Evolutionary conservation across 2,113 vertebrate genomes (phyloP).

Genomic region (Eudorcas thomsonii): DNA sequence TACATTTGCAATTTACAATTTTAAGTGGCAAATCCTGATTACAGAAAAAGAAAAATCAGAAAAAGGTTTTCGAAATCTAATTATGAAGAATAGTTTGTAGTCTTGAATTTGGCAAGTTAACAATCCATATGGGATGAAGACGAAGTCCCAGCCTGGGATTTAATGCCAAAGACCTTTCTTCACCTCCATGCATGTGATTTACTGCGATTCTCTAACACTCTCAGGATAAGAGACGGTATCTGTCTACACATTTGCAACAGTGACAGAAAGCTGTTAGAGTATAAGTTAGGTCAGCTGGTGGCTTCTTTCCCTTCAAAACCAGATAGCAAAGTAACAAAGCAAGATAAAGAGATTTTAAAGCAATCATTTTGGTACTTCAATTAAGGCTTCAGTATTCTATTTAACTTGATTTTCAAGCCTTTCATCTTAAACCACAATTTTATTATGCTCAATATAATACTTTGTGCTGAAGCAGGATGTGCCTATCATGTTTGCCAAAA

Average conservation of each 20-base stretch:
- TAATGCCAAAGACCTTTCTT: constrained; percentile 28
- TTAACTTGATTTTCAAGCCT: background rate
- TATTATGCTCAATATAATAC: background rate
- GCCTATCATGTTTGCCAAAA: background rate
- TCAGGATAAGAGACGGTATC: background rate
- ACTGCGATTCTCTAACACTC: background rate
- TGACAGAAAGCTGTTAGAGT: background rate
- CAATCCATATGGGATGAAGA: constrained; percentile 30
- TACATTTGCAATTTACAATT: constrained; percentile 57
- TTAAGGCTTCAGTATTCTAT: background rate
- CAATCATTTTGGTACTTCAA: background rate
- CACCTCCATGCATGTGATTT: background rate
- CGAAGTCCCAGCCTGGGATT: background rate
- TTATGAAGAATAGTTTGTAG: constrained; percentile 54
- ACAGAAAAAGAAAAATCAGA: constrained; percentile 13
- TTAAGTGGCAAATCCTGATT: constrained; percentile 50
- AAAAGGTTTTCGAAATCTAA: constrained; percentile 67
- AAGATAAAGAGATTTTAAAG: constrained; percentile 34
- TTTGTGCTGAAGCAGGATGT: background rate
- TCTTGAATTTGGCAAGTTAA: constrained; percentile 40
- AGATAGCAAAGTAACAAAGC: background rate
- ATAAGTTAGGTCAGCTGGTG: background rate
- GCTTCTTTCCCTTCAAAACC: background rate
- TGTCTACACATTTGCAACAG: background rate
- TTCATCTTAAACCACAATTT: background rate